Evolutionary conservation across 1,140 invertebrate species (phyloP), one percentile per base, ranked within the genome.

Genomic region (Sinella curviseta): DNA sequence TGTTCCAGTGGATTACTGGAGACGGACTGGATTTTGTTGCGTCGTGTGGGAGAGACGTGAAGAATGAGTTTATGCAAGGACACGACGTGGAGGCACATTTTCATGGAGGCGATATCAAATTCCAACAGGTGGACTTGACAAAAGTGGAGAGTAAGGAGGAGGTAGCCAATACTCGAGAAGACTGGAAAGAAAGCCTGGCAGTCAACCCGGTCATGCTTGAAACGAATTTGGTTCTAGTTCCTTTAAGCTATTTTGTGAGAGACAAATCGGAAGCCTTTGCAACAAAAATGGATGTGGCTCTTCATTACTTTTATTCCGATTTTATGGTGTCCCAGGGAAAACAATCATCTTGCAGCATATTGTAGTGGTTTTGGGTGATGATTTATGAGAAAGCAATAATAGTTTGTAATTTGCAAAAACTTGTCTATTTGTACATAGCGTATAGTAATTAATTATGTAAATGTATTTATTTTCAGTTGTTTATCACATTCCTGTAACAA

Each of bases 1-100:
- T 80, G 4, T 80, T 80, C 24, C 75, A 80, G 20, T 80, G 79
- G 79, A 35, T 80, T 31, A 80, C 79, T 34, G 76, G 79, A 60
- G 79, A 80, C 73, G 79, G 79, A 26, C 31, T 80, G 1, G 79
- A 80, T 48, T 73, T 80, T 74, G 79, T 74, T 20, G 78, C 78
- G 1, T 74, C 34, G 1, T 48, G 79, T n/a, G 57, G 39, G 0
- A 74, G n/a, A 31, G 67, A 77, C 30, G 0, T 20, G 14, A 77
- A 77, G 54, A 76, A 17, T 8, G 65, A 33, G 20, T 80, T 80
- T 54, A 26, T 77, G 16, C 60, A 77, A 20, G 65, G 48, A 0
- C 24, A 74, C 26, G 79, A 80, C 28, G 39, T 80, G 20, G 39
- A 70, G 16, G 33, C 79, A 20, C 26, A 1, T 74, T 80, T 80